phyloP scores from a whole-genome alignment of 1,140 invertebrate genomes.

The Fopius arisanus region DNA sequence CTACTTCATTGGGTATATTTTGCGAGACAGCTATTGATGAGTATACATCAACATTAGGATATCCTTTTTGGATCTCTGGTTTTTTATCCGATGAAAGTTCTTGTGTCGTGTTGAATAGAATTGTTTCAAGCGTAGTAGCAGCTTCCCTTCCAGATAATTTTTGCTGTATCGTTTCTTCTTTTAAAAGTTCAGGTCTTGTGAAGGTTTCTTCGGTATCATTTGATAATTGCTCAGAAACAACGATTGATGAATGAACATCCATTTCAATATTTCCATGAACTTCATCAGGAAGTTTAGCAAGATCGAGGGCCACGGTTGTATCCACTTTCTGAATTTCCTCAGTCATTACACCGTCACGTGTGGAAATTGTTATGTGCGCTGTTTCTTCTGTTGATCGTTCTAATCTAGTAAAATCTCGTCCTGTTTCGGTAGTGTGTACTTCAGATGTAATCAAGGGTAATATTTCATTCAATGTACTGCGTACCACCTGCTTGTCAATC shows the following conservation, averaged over 20 bases:
- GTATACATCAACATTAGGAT: slow-evolving; percentile 38
- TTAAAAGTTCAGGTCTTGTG: slow-evolving; percentile 34
- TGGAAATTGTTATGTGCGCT: not conserved
- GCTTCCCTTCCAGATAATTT: slow-evolving; percentile 42
- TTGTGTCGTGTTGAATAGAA: not conserved
- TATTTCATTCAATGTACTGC: not conserved
- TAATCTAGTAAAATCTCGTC: not conserved
- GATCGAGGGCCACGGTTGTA: slow-evolving; percentile 29
- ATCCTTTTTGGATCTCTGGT: slow-evolving; percentile 36
- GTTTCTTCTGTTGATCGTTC: not conserved
- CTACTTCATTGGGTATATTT: slow-evolving; percentile 44
- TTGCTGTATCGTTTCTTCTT: slow-evolving; percentile 35
- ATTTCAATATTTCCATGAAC: slow-evolving; percentile 31
- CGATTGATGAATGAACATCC: slow-evolving; percentile 33
- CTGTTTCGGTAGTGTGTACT: not conserved
- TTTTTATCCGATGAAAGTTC: not conserved
- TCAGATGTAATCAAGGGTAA: not conserved
- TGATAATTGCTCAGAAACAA: slow-evolving; percentile 34
- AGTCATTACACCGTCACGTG: slow-evolving; percentile 42
- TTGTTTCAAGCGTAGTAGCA: slow-evolving; percentile 22
- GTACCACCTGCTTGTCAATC: not conserved
- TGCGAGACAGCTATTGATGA: slow-evolving; percentile 44
- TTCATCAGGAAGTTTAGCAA: slow-evolving; percentile 32
- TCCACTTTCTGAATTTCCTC: slow-evolving; percentile 42
- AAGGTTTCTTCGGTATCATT: slow-evolving; percentile 44